Evolutionary conservation across 1,140 invertebrate genomes (phyloP), one percentile per base, ranked within the genome.

Genomic region (Drosophila rufa): DNA sequence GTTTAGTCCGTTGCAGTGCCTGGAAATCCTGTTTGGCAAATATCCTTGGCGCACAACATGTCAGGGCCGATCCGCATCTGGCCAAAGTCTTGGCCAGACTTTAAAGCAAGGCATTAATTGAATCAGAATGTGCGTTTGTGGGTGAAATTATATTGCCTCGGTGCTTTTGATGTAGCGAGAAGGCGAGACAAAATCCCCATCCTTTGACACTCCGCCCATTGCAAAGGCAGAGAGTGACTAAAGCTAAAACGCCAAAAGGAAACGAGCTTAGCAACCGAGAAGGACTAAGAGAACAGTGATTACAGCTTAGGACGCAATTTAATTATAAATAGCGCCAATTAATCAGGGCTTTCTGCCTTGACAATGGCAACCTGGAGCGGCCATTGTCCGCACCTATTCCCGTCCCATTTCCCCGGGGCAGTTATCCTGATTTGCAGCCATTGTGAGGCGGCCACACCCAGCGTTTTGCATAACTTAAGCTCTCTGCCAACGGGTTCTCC

Each of bases 21-120:
- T 91, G 86, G 68, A 90, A 90, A 70, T 90, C 79, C 85, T 90
- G 85, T 90, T 90, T 85, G 79, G 78, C 78, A 81, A 40, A 89
- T 73, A 90, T 82, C 70, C 81, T 51, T 38, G 45, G 48, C 67
- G 75, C 64, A 75, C 57, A 80, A 80, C 74, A 75, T 71, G 69
- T 79, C 62, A 53, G 36, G 53, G 19, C 11, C 36, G 60, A 48
- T 76, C 57, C 43, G 66, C 46, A 56, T 46, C 66, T 51, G 56
- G 59, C 42, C 15, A 30, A 38, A 19, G 36, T 38, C 45, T 27
- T 25, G 17, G 45, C 64, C 36, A 22, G 58, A 43, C 61, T 64
- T 65, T 33, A 65, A 65, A 74, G 57, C 56, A 51, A 40, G 55
- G 30, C 57, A 79, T 67, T 79, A 80, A 80, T 75, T 75, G 59